phyloP scores from a whole-genome alignment of 2,888 invertebrate species.

The Drosophila tanythrix region DNA sequence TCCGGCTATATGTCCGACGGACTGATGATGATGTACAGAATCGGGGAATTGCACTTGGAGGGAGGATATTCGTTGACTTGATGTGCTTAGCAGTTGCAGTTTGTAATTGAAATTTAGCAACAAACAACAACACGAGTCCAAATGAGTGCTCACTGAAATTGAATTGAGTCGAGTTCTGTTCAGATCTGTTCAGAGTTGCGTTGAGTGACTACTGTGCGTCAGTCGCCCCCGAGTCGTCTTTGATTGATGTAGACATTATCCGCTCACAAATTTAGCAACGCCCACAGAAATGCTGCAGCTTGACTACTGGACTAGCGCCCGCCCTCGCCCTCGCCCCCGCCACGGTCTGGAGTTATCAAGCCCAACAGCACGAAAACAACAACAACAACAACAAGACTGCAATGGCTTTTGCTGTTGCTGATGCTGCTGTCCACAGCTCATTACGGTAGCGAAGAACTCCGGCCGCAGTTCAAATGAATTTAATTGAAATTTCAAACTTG shows the following conservation, averaged over 20 bases:
- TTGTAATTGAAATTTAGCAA: slow-evolving; percentile 79
- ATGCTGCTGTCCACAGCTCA: slow-evolving; percentile 58
- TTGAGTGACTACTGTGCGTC: slow-evolving; percentile 66
- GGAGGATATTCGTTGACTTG: slow-evolving; percentile 55
- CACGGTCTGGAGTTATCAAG: slow-evolving; percentile 38
- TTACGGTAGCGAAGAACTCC: slow-evolving; percentile 59
- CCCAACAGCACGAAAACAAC: slow-evolving; percentile 40
- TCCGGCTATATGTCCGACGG: slow-evolving; percentile 17
- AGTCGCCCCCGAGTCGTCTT: slow-evolving; percentile 52
- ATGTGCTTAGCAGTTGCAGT: slow-evolving; percentile 72
- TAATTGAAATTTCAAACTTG: slow-evolving; percentile 82
- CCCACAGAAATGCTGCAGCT: slow-evolving; percentile 35
- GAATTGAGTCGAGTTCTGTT: slow-evolving; percentile 36
- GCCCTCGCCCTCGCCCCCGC: no score
- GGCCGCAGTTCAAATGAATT: slow-evolving; percentile 81
- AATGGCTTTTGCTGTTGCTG: slow-evolving; percentile 26
- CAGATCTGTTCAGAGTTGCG: slow-evolving; percentile 36
- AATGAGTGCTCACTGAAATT: slow-evolving; percentile 35
- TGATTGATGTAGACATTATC: slow-evolving; percentile 81
- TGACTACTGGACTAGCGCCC: slow-evolving; percentile 9
- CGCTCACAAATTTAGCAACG: slow-evolving; percentile 63
- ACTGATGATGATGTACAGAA: slow-evolving; percentile 39
- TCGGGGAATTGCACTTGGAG: slow-evolving; percentile 12
- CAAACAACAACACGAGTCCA: slow-evolving; percentile 48
- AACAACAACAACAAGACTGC: slow-evolving; percentile 27